Evolutionary conservation across 2,888 invertebrate species (phyloP), one percentile per base, ranked within the genome.

Genomic region (Macaria notata): DNA sequence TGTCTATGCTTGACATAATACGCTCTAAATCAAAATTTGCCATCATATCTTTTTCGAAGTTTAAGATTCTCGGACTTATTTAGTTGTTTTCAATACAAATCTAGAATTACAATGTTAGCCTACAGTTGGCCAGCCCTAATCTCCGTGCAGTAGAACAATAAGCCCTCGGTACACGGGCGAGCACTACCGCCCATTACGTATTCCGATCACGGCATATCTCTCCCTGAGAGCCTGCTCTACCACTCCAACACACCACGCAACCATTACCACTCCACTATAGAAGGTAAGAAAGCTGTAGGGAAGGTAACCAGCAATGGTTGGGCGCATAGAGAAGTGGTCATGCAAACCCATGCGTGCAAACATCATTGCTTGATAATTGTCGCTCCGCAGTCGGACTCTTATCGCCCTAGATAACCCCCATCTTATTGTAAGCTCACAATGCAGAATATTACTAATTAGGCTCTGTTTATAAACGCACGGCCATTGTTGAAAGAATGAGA

Each of bases 371-470:
- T 81, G 87, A 89, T 88, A 88, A 89, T 90, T 89, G 88, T 89
- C 88, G 88, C 87, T 81, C 79, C 78, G 75, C 66, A 73, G 72
- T 75, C 71, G 72, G 71, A 69, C 76, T 79, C 84, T 86, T 91
- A 90, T 90, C 90, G 88, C 81, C 87, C 87, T 89, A 89, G 89
- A 89, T 90, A 90, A 88, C 82, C 75, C 81, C 84, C 86, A 84
- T 84, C 88, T 84, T 86, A 90, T 90, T 89, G 89, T 89, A 83
- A 81, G 73, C 78, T 83, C 80, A 87, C 88, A 89, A 89, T 88
- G 88, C 88, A 84, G 87, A 88, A 89, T 90, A 91, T 90, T 89
- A 89, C 90, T 91, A 91, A 91, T 90, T 91, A 91, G 90, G 86
- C 82, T 76, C 86, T 82, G 83, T 87, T 89, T 89, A 91, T 91